Base-by-base conservation (phyloP, 2,888 invertebrate genomes). In the Ethmia dodecea region DNA sequence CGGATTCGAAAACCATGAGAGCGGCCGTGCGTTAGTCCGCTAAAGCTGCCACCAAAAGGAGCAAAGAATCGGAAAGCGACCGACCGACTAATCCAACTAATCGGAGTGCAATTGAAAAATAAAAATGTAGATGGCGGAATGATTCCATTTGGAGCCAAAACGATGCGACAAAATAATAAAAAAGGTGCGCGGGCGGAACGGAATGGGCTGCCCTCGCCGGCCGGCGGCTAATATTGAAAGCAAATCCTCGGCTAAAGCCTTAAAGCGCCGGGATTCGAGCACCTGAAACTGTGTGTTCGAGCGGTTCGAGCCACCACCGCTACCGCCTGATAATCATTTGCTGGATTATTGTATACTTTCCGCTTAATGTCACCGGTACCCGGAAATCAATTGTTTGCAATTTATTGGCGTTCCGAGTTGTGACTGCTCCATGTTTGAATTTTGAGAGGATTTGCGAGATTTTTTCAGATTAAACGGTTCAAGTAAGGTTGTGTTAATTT, bases 41-140 rank as follows among this genome's bases (percentile, higher is more conserved):
- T 67, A 71, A 71, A 71, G 61, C 73, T 63, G 60, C 77, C 75
- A 68, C 65, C 72, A 81, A 83, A 83, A 74, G 63, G 69, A 80
- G 71, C 75, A 81, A 83, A 84, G 76, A 74, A 78, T 83, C 83
- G 80, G 64, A 79, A 81, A 83, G 78, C 83, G 75, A 84, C 80
- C n/a, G n/a, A 79, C 66, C 55, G 73, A 60, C 77, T 87, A 87
- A 87, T 86, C 86, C 84, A 71, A 83, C 80, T 87, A 87, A 87
- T 87, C 87, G 87, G 67, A 52, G 70, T 60, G 76, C 87, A 86
- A 87, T 87, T 87, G 87, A 87, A 87, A 86, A 87, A 87, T 87
- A 87, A 87, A 87, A 87, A 87, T 83, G 86, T 81, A 86, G 86
- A 87, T 84, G 77, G 81, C 75, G 67, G 78, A 86, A 84, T 86